These are phyloP conservation scores for Oryctolagus cuniculus DNA, from an alignment of 2,113 vertebrate genomes.

Conservation along the genomic window DNA sequence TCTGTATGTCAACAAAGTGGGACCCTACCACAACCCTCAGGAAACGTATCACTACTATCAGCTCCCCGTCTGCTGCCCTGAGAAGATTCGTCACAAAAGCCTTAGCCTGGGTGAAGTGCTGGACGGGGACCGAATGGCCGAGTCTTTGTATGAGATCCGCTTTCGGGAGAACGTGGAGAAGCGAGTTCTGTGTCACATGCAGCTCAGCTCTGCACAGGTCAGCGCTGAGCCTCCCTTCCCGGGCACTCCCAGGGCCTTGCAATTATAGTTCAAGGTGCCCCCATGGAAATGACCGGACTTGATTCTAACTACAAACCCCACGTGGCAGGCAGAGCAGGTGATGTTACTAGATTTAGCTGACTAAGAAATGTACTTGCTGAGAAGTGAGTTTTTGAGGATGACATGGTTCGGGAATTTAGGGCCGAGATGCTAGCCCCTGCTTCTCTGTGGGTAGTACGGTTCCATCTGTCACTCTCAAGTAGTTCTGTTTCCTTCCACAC, in stretches of 20 bases:
- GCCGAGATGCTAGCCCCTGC: not conserved
- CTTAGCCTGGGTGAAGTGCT: slow-evolving; percentile 95
- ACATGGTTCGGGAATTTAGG: slow-evolving; percentile 18
- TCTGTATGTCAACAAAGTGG: slow-evolving; percentile 96
- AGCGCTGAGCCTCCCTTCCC: not conserved
- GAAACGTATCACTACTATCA: slow-evolving; percentile 97
- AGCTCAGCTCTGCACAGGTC: slow-evolving; percentile 86
- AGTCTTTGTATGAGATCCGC: slow-evolving; percentile 92
- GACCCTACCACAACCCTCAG: slow-evolving; percentile 96
- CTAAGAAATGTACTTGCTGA: slow-evolving; percentile 20
- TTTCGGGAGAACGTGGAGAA: slow-evolving; percentile 91
- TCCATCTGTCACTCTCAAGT: not conserved
- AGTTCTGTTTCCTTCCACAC: not conserved
- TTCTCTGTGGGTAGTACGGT: slow-evolving; percentile 9
- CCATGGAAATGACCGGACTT: slow-evolving; percentile 11
- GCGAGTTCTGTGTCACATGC: slow-evolving; percentile 90
- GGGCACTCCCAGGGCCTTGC: not conserved
- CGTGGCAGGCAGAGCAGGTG: slow-evolving; percentile 29
- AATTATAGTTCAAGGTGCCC: not conserved
- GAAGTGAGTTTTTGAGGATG: slow-evolving; percentile 49
- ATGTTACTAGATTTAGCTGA: not conserved
- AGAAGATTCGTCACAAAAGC: slow-evolving; percentile 94
- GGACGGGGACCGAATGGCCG: slow-evolving; percentile 96
- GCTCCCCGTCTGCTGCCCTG: slow-evolving; percentile 94
- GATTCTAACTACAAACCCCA: not conserved